Evolutionary conservation across 1,140 invertebrate species (phyloP).

Genomic region (Pseudomyrmex pallidus): DNA sequence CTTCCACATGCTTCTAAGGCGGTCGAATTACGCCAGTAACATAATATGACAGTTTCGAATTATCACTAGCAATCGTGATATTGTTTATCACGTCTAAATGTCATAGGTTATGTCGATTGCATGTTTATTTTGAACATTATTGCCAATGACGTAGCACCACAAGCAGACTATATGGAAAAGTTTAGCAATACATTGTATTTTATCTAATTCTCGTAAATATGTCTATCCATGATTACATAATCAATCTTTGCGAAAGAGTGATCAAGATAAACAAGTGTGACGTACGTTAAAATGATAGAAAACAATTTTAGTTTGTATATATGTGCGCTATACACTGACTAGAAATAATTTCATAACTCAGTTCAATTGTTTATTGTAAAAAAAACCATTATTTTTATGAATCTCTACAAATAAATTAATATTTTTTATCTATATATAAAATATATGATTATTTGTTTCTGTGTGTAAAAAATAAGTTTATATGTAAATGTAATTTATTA

Average conservation of each 20-base stretch:
- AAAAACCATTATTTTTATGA: no score
- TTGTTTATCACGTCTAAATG: conserved; percentile 67
- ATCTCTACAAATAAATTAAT: background rate
- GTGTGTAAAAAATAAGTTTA: background rate
- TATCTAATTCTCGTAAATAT: no score
- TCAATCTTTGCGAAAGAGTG: background rate
- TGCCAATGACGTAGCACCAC: conserved; percentile 37
- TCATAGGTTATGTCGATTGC: conserved; percentile 69
- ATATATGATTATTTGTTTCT: background rate
- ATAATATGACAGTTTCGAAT: conserved; percentile 22
- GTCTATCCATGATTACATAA: background rate
- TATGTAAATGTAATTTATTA: conserved; percentile 44
- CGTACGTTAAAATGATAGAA: conserved; percentile 9
- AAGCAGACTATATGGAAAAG: conserved; percentile 6
- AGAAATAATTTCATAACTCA: no score
- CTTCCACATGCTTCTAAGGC: conserved; percentile 33
- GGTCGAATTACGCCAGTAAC: conserved; percentile 10
- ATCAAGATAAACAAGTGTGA: conserved; percentile 23
- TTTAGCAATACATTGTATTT: conserved; percentile 41
- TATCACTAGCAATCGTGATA: conserved; percentile 56
- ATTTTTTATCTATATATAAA: background rate
- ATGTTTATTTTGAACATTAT: conserved; percentile 43
- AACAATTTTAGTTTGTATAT: background rate
- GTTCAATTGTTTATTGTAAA: no score
- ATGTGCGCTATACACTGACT: no score